Evolutionary conservation across 1,140 invertebrate species (phyloP).

Genomic region (Formica selysi): DNA sequence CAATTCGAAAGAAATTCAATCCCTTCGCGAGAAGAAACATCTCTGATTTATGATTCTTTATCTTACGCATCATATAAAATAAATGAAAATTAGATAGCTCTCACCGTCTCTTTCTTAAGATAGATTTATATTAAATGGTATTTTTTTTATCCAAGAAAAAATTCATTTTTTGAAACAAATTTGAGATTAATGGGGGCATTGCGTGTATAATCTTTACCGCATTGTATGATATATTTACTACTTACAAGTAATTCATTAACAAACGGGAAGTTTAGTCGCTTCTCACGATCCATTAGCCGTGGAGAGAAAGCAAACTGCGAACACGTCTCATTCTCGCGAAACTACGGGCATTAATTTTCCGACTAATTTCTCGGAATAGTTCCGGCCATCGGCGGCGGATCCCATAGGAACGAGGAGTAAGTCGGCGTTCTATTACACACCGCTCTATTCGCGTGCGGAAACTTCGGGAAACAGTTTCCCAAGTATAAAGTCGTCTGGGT

Average conservation of each 20-base stretch:
- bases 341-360: conserved; percentile 59
- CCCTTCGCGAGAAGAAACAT: conserved; percentile 6
- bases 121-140: background rate
- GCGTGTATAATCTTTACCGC: conserved; percentile 7
- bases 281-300: conserved; percentile 51
- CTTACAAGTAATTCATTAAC: conserved; percentile 51
- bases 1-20: conserved; percentile 31
- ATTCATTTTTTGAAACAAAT: background rate
- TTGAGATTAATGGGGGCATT: background rate
- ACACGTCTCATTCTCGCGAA: conserved; percentile 49
- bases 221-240: conserved; percentile 9
- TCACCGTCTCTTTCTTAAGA: background rate
- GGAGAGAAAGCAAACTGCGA: conserved; percentile 20
- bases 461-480: conserved; percentile 37
- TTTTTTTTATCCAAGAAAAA: background rate
- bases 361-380: conserved; percentile 62
- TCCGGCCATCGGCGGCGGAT: conserved; percentile 46
- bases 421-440: conserved; percentile 35
- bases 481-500: conserved; percentile 45
- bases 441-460: conserved; percentile 17
- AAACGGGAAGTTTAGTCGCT: conserved; percentile 51
- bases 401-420: conserved; percentile 50
- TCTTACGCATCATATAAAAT: background rate
- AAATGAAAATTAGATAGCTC: background rate
- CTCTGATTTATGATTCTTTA: conserved; percentile 31